Evolutionary conservation across 2,113 vertebrate genomes (phyloP), one percentile per base, ranked within the genome.

Genomic region (Microcebus jonahi): DNA sequence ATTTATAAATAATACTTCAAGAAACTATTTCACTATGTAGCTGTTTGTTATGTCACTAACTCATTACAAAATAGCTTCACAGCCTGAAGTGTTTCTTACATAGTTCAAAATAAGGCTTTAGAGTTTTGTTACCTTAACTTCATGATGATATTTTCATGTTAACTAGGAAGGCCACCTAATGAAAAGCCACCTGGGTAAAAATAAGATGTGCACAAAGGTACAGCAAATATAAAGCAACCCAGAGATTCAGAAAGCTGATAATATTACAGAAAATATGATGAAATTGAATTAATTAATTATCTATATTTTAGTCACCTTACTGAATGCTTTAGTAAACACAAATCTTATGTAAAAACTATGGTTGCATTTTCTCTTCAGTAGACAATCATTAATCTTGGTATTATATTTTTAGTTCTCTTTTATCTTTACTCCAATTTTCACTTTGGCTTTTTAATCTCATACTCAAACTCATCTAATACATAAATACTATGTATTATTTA

Each of bases 121-220:
- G 1, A 36, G 89, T 91, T 57, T 2, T 53, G 87, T 86, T 39
- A 88, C 91, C 71, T 79, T 42, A 96, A 12, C 23, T 42, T 97
- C 71, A 97, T 97, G 65, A 21, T 77, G 68, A 18, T 25, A 34
- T 95, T 97, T 96, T 83, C 75, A 59, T 63, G 23, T 97, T 96
- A 76, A 48, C 57, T 96, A 9, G 48, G 67, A 95, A 48, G 70
- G 31, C 12, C 17, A 86, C 29, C 9, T 0, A 86, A 71, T 88
- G 57, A 96, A 95, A 96, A 36, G 2, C 7, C 39, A 88, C 5
- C 1, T 94, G 71, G 31, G 70, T 67, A 18, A 95, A 96, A 95
- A 42, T 5, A 91, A n/a, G 83, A 8, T 21, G 48, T 70, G 39
- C 18, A 90, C 2, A 96, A 95, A 82, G 17, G 12, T 13, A 79